Percentiles rank a stretch among this genome's conserved stretches.
Evolutionary conservation across 2,797 vertebrate species (phyloP).

Genomic region (Girardinus metallicus): DNA sequence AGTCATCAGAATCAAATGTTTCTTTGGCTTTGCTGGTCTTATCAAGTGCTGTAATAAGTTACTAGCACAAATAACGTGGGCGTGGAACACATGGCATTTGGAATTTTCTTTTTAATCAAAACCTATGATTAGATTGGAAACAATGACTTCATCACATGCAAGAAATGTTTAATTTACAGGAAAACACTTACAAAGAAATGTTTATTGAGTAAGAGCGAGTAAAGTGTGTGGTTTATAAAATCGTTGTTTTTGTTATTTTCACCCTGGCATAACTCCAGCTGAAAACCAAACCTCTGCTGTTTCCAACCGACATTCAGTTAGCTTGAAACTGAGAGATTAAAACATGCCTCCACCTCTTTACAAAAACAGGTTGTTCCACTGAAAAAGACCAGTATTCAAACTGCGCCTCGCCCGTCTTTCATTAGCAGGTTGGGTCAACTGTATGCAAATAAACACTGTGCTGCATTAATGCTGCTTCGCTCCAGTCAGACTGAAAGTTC

Average conservation of each 20-base stretch:
- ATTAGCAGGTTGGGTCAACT: constrained; percentile 54
- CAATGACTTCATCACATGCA: background rate
- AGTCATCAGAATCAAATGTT: background rate
- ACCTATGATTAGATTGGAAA: background rate
- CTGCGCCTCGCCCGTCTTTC: constrained; percentile 11
- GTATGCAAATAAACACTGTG: constrained; percentile 51
- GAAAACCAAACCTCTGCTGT: background rate
- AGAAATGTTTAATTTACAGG: background rate
- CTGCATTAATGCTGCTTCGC: constrained; percentile 22
- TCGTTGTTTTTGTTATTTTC: background rate
- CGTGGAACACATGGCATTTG: background rate
- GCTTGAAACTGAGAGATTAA: constrained; percentile 2
- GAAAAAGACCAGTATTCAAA: constrained; percentile 14
- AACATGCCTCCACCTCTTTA: background rate
- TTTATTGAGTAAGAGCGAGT: background rate
- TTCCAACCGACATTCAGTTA: background rate
- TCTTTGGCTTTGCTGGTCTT: background rate
- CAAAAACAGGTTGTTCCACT: background rate
- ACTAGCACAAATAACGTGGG: background rate
- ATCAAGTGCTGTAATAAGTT: constrained; percentile 2
- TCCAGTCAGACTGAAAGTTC: constrained; percentile 2
- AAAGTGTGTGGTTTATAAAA: background rate
- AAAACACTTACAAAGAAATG: background rate
- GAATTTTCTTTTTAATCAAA: background rate
- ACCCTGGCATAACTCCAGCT: background rate